Percentiles rank a stretch among this genome's conserved stretches.
phyloP scores from a whole-genome alignment of 2,113 vertebrate species.

The Rhynchopsitta pachyrhyncha region DNA sequence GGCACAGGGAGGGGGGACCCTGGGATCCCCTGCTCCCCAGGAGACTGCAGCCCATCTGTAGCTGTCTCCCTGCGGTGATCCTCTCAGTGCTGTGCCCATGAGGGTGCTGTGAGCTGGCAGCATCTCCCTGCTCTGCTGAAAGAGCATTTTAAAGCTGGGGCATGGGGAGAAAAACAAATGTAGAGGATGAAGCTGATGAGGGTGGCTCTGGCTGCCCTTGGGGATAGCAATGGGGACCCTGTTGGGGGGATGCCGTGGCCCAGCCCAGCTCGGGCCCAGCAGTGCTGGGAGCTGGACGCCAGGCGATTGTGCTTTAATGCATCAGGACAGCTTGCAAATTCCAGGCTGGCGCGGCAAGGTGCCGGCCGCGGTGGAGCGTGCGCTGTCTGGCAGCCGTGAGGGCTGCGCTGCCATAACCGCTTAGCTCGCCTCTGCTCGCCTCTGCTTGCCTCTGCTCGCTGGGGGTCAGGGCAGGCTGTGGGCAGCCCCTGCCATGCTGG shows the following conservation, averaged over 20 bases:
- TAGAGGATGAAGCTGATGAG: neutral
- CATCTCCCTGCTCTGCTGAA: neutral
- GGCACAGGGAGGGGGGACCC: neutral
- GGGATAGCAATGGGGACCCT: neutral
- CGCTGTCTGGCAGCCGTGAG: neutral
- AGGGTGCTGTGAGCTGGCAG: neutral
- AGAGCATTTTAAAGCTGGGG: neutral
- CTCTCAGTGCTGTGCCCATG: neutral
- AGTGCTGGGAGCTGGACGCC: neutral
- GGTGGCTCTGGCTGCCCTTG: neutral
- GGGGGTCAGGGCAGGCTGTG: neutral
- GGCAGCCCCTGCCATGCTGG: neutral
- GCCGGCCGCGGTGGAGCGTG: neutral
- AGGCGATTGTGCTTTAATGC: slow-evolving; percentile 31
- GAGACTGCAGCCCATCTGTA: rapidly evolving
- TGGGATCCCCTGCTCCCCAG: neutral
- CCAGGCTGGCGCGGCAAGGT: slow-evolving; percentile 30
- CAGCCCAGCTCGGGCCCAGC: neutral
- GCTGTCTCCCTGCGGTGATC: rapidly evolving
- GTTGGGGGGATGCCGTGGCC: neutral
- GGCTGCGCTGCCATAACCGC: neutral
- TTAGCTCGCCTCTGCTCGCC: neutral
- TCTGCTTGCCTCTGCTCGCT: neutral
- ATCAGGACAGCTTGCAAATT: slow-evolving; percentile 60
- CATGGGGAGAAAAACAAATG: neutral